Base-by-base conservation (phyloP, 2,797 vertebrate genomes). In the Gallinago stenura region DNA sequence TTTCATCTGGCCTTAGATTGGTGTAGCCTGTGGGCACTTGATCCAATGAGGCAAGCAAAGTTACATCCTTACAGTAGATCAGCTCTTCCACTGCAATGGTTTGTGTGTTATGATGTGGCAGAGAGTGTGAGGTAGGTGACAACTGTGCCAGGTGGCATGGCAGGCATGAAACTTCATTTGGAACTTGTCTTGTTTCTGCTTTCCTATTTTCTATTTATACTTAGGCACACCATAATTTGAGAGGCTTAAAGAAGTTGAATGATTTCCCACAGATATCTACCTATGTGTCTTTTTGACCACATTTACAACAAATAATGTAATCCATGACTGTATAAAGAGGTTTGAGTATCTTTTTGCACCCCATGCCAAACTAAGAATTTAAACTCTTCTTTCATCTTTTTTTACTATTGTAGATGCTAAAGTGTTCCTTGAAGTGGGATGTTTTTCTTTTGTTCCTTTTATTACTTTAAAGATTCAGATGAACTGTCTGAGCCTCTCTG, bases 391-490 rank as follows among this genome's bases (percentile, higher is more conserved):
- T 68, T 69, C 2, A 17, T 26, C 11, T 50, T 33, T 53, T 8
- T 12, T 45, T 45, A 19, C 26, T 12, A 2, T 54, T 72, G 64
- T 73, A 39, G 9, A 35, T 85, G 48, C 15, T 83, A 0, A 83
- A 79, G 30, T 26, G 13, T 81, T 39, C n/a, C 21, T 43, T 77
- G 26, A 71, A 25, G 22, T 72, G 37, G 46, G 41, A 51, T 77
- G 51, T 54, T 91, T 90, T 89, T 64, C 31, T 87, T 90, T 83
- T 87, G 21, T 91, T 93, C 37, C 50, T 83, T 93, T 89, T 87
- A 20, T 89, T 84, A 10, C 24, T 92, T 13, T 65, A 61, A 83
- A 85, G 61, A 75, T 85, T 83, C 46, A 66, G 73, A 46, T 84
- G 69, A 87, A 78, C 61, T 89, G 56, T 72, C 43, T 91, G 66